Conservation (phyloP, 2,888 invertebrate genomes). For the Cheilosia variabilis region DNA sequence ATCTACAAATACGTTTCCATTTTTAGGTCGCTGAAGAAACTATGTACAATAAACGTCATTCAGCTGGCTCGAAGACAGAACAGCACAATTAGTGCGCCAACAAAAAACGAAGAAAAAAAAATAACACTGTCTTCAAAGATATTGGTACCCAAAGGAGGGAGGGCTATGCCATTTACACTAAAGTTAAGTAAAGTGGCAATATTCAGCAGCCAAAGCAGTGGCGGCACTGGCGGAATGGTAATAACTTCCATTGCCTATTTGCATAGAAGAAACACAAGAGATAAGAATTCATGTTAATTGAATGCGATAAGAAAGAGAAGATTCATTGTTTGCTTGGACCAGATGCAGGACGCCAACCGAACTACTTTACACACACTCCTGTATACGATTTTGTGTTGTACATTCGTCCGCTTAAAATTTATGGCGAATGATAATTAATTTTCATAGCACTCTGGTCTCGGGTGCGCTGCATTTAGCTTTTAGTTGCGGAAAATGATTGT, state of each 20-base stretch:
- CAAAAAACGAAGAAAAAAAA: neutral
- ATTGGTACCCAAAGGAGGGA: slow-evolving; percentile 5
- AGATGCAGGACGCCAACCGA: slow-evolving; percentile 40
- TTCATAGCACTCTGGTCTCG: slow-evolving; percentile 50
- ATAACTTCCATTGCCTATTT: slow-evolving; percentile 55
- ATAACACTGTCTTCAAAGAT: neutral
- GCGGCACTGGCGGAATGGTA: slow-evolving; percentile 40
- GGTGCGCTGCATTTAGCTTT: slow-evolving; percentile 22
- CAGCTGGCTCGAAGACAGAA: slow-evolving; percentile 17
- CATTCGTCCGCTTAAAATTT: slow-evolving; percentile 43
- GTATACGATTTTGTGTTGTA: slow-evolving; percentile 13
- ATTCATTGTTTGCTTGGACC: slow-evolving; percentile 71
- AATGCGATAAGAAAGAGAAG: slow-evolving; percentile 71
- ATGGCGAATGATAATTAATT: slow-evolving; percentile 71
- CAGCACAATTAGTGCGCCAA: slow-evolving; percentile 31
- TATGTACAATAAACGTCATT: slow-evolving; percentile 20
- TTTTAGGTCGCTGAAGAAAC: slow-evolving; percentile 4
- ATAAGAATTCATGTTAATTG: slow-evolving; percentile 75
- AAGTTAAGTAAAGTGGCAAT: slow-evolving; percentile 41
- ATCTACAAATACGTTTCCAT: slow-evolving; percentile 10
- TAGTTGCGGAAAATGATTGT: slow-evolving; percentile 36
- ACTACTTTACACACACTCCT: neutral
- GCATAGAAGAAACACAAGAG: slow-evolving; percentile 51
- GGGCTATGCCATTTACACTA: slow-evolving; percentile 5
- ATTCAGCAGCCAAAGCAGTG: slow-evolving; percentile 14